phyloP scores from a whole-genome alignment of 2,888 invertebrate species.

The Rhorus exstirpatorius region DNA sequence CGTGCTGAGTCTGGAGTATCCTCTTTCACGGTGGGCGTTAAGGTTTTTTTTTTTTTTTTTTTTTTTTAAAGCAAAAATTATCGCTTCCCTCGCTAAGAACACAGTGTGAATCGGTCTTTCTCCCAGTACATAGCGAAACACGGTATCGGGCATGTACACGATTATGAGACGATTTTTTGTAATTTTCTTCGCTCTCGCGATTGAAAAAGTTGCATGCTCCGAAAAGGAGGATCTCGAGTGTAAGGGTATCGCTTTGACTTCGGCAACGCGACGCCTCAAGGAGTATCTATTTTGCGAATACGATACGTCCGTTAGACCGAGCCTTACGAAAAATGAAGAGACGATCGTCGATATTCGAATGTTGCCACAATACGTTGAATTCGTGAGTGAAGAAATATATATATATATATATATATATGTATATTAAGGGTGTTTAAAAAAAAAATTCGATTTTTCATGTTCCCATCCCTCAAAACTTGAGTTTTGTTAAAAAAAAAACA shows the following conservation, averaged over 20 bases:
- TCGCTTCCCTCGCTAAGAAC: slow-evolving; percentile 41
- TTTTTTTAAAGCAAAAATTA: slow-evolving; percentile 15
- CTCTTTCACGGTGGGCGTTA: slow-evolving; percentile 66
- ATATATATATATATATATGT: slow-evolving; percentile 1
- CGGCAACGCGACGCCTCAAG: slow-evolving; percentile 84
- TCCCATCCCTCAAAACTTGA: no score
- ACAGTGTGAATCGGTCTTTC: slow-evolving; percentile 55
- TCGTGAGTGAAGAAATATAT: slow-evolving; percentile 77
- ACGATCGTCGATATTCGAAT: slow-evolving; percentile 88
- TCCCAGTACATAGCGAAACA: slow-evolving; percentile 38
- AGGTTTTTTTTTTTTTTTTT: no score
- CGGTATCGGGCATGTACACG: slow-evolving; percentile 1
- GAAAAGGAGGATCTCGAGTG: slow-evolving; percentile 69
- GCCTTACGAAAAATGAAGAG: slow-evolving; percentile 86
- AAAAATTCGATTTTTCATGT: no score
- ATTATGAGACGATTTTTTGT: slow-evolving; percentile 37
- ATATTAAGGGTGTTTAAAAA: no score
- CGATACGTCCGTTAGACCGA: slow-evolving; percentile 87
- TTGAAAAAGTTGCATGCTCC: slow-evolving; percentile 10
- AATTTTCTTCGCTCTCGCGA: slow-evolving; percentile 28
- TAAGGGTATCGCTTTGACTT: slow-evolving; percentile 71
- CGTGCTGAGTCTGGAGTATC: slow-evolving; percentile 65
- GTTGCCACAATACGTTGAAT: slow-evolving; percentile 87
- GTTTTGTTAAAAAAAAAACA: no score
- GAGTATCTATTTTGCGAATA: slow-evolving; percentile 88